Base-by-base conservation (phyloP, 1,140 invertebrate genomes). In the Helicoverpa armigera region DNA sequence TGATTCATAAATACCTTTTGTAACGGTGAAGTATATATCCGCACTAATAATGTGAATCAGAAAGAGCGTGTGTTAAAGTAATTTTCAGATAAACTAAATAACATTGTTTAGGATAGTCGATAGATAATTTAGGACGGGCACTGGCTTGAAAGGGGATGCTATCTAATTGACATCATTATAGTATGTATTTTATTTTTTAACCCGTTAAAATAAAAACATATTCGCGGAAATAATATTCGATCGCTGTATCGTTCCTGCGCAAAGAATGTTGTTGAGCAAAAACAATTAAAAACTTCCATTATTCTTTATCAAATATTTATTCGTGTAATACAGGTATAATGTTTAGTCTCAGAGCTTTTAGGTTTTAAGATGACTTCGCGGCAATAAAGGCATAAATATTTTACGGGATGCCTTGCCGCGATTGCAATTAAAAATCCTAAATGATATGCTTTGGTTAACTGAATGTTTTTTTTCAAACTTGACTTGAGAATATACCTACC, bases 1-100 rank as follows among this genome's bases (percentile, higher is more conserved):
- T 80, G 80, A 85, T 58, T 85, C 83, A 85, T 54, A 73, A 29
- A 56, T 72, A 53, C 63, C 65, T 76, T 80, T 80, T 80, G 60
- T 80, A 83, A 83, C 78, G 82, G 82, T 80, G 43, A 67, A 67
- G 50, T 5, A 69, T 50, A 51, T 13, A 50, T 67, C 58, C 23
- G 23, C 48, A 67, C 13, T 16, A 18, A 58, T 18, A 16, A 12
- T 31, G 4, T 12, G 11, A 13, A 29, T 23, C 35, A 7, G 35
- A 43, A 43, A 43, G 35, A 5, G 35, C 35, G 35, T 43, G 35
- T 43, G 35, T 43, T 43, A 0, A 5, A 3, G 35, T 43, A 7
- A 35, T 43, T 43, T 43, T 43, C 35, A 43, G 35, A 3, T 9
- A 43, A 43, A 7, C 35, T 5, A 43, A 5, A 9, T 9, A 43